phyloP scores from a whole-genome alignment of 2,888 invertebrate species.

The Ptychoptera albimana region DNA sequence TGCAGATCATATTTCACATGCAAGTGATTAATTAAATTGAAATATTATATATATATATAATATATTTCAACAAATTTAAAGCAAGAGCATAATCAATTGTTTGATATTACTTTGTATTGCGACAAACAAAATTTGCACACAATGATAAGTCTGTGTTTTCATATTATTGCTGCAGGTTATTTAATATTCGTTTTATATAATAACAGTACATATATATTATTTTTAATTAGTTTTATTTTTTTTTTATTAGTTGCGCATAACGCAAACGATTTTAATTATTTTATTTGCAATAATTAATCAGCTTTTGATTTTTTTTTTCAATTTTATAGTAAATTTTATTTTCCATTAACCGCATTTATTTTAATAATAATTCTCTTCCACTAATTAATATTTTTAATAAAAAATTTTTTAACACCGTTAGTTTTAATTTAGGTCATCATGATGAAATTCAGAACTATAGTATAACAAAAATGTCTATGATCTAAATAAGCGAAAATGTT shows the following conservation, averaged over 20 bases:
- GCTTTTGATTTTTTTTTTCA: background rate
- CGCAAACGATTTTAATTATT: background rate
- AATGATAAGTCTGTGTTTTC: constrained; percentile 74
- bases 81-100: constrained; percentile 63
- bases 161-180: constrained; percentile 82
- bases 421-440: constrained; percentile 55
- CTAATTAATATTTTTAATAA: no score
- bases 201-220: background rate
- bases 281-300: background rate
- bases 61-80: constrained; percentile 3
- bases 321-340: no score
- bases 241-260: no score
- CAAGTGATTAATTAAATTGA: constrained; percentile 37
- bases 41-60: background rate
- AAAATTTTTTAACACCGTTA: no score
- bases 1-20: constrained; percentile 51
- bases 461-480: constrained; percentile 70
- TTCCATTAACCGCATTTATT: constrained; percentile 1
- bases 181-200: constrained; percentile 9
- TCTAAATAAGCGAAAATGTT: constrained; percentile 67
- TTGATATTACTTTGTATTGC: constrained; percentile 76
- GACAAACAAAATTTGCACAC: constrained; percentile 69
- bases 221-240: no score
- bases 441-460: constrained; percentile 87
- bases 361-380: background rate